Evolutionary conservation across 2,797 vertebrate genomes (phyloP), one percentile per base, ranked within the genome.

Genomic region (Apogon talboti): DNA sequence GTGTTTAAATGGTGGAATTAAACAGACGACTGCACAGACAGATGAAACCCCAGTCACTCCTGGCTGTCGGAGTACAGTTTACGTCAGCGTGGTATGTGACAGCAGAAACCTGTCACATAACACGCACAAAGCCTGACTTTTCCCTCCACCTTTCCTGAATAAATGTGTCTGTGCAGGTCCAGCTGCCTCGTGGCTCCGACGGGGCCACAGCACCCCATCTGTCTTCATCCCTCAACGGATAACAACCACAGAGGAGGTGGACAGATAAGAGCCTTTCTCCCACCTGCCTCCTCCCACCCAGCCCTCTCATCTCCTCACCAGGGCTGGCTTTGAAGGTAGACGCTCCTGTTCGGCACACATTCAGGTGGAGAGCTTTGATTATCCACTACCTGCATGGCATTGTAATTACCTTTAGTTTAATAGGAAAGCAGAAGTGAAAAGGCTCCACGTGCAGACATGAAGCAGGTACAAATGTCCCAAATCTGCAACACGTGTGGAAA

Each of bases 141-240:
- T 50, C 51, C 11, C 2, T 72, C 49, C n/a, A 2, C 37, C 12
- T 55, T 63, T 21, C 47, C 43, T 66, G 41, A 66, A 65, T 41
- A 18, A 57, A 50, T 21, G 38, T 0, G 11, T 21, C 55, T 76
- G 44, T 58, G 55, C 16, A 14, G 40, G 45, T 65, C 67, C 60
- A 69, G 71, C 61, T 66, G 43, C 54, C 21, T 42, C 15, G 7
- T 65, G 63, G 16, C 49, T 68, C 56, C 35, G 65, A 79, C 47
- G 11, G 15, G 57, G 9, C 65, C 56, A 69, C 45, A 60, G 63
- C 1, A 1, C 44, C 42, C 61, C 66, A 87, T 87, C 76, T 83
- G 78, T 90, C 71, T 75, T 73, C 48, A 65, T 85, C 61, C 47
- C 46, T 67, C 42, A 50, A 2, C 42, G 42, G 67, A 53, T 52